Evolutionary conservation across 2,797 vertebrate genomes (phyloP).

Genomic region (Melanotaenia maccullochi): DNA sequence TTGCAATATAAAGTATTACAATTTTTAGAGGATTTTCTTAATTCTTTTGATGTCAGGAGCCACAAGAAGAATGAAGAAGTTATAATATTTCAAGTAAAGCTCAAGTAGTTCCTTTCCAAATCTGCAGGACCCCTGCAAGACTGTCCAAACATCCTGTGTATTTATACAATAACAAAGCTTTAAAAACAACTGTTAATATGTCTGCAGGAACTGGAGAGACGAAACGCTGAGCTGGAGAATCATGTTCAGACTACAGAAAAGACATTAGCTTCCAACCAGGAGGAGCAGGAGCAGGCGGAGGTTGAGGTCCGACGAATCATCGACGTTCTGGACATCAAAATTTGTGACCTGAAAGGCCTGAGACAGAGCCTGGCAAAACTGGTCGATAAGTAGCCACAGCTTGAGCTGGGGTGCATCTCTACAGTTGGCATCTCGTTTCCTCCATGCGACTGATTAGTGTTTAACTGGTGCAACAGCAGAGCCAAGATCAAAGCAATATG

Average conservation of each 20-base stretch:
- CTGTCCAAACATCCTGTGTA: too few species aligned
- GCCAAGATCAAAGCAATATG: constrained; percentile 36
- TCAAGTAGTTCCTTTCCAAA: neutral
- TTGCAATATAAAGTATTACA: neutral
- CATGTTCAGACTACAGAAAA: constrained; percentile 85
- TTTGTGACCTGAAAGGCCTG: constrained; percentile 90
- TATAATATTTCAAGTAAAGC: neutral
- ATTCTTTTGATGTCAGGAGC: neutral
- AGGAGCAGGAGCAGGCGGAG: constrained; percentile 82
- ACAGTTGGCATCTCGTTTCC: constrained; percentile 27
- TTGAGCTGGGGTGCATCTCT: constrained; percentile 61
- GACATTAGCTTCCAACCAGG: constrained; percentile 81
- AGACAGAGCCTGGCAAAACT: constrained; percentile 90
- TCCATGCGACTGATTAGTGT: constrained; percentile 37
- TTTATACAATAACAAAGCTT: rapidly evolving
- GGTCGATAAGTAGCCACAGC: constrained; percentile 81
- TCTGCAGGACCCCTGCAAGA: neutral
- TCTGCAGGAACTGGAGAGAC: constrained; percentile 85
- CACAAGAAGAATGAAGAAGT: neutral
- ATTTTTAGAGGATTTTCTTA: neutral
- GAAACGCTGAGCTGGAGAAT: constrained; percentile 87
- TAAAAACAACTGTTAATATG: neutral
- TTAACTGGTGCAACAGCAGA: constrained; percentile 22
- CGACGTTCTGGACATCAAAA: constrained; percentile 90
- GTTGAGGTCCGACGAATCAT: constrained; percentile 85